Evolutionary conservation across 2,113 vertebrate genomes (phyloP), one percentile per base, ranked within the genome.

Genomic region (Thymallus thymallus): DNA sequence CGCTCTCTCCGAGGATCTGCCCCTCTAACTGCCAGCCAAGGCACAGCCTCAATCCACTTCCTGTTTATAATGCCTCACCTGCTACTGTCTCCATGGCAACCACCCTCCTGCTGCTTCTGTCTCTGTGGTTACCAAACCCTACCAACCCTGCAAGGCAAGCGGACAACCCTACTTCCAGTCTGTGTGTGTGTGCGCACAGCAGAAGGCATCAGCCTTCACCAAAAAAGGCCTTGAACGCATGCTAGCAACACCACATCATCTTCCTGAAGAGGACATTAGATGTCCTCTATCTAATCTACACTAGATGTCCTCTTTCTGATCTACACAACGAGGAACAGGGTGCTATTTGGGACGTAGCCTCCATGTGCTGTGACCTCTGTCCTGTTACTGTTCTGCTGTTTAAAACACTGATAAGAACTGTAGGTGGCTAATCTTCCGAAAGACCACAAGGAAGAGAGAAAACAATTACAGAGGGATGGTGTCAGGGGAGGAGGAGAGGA

Each of bases 51-150:
- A 26, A 26, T 86, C 41, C n/a, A 86, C 87, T 91, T 93, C 89
- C 91, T 91, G 84, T 85, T 78, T 26, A 26, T 26, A 77, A 84
- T 83, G 80, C 69, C 70, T 87, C 87, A 92, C 91, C 92, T 93
- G 89, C 78, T 58, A 68, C 20, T 20, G 90, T 92, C 84, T 71
- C 91, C 81, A 87, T 85, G 73, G 89, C 78, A 88, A 93, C 90
- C 80, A 26, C 26, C 1, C 26, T 26, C 26, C 26, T 26, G 26
- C 26, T 26, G 26, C 26, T 26, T 26, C 26, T 26, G 26, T 26
- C 26, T 26, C 26, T 2, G 26, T 26, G 26, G 2, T 26, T 26
- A 26, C 26, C 26, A 26, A 26, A 26, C 26, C 26, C n/a, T n/a
- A 26, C 26, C 26, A 26, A 58, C 56, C 56, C 73, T n/a, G n/a